Conservation (phyloP, 2,113 vertebrate species). For the Protomyctophum bolini region DNA sequence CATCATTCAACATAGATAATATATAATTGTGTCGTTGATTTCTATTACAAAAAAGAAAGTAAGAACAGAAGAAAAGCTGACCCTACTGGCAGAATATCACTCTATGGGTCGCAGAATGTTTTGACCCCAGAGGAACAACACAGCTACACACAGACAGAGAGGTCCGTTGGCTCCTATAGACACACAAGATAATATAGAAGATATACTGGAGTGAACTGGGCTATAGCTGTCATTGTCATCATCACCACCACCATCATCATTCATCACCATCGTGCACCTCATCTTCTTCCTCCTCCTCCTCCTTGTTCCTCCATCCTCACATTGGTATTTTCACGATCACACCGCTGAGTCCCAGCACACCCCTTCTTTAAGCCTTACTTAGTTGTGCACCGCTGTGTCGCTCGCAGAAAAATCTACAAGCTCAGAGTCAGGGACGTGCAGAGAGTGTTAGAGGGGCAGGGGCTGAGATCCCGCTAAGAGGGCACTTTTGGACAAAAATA, state of each 20-base stretch:
- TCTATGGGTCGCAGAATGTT: slow-evolving; percentile 11
- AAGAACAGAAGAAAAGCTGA: slow-evolving; percentile 45
- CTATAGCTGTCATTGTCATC: not conserved
- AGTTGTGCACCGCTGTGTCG: too few relatives aligned
- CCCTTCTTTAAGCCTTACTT: not conserved
- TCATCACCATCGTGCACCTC: not conserved
- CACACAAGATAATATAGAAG: slow-evolving; percentile 56
- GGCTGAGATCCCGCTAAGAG: too few relatives aligned
- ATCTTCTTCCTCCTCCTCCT: slow-evolving; percentile 3
- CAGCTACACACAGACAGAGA: slow-evolving; percentile 54
- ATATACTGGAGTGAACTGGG: slow-evolving; percentile 42
- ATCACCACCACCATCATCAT: not conserved
- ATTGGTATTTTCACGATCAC: too few relatives aligned
- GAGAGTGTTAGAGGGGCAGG: too few relatives aligned
- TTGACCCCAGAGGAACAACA: slow-evolving; percentile 51
- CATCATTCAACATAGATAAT: slow-evolving; percentile 78
- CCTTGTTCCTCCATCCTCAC: not conserved
- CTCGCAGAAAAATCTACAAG: too few relatives aligned
- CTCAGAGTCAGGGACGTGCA: too few relatives aligned
- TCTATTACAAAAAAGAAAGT: slow-evolving; percentile 53
- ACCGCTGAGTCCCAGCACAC: not conserved
- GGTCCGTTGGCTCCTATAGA: slow-evolving; percentile 46
- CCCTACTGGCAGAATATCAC: slow-evolving; percentile 55
- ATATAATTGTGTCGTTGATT: slow-evolving; percentile 60
- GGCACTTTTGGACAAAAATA: too few relatives aligned